Base-by-base conservation (phyloP, 2,113 vertebrate species). In the Passer domesticus region DNA sequence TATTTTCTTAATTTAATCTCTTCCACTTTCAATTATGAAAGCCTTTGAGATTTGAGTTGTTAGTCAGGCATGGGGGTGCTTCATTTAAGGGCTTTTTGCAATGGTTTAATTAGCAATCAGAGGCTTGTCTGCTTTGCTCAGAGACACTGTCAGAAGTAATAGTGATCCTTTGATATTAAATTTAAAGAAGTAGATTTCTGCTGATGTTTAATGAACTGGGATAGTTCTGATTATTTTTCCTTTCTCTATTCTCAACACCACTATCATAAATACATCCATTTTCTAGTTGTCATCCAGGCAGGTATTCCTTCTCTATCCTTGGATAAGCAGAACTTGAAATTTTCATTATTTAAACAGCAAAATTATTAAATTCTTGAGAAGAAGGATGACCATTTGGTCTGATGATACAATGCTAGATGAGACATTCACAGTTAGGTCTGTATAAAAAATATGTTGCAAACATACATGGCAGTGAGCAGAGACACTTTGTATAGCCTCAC, bases 31-130 rank as follows among this genome's bases (percentile, higher is more conserved):
- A 96, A 78, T 95, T 95, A 96, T 35, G 56, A 96, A 96, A 94
- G 85, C 94, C 88, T 96, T 95, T 96, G 96, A 96, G 95, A 96
- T 90, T 63, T 78, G 59, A 88, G 52, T 88, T 96, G 79, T 90
- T 95, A 94, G 84, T 94, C 91, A 95, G 85, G 92, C 93, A 77
- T 56, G 75, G 82, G 78, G 79, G 68, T 91, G 68, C 94, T 92
- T 96, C 30, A 2, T 94, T 96, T 94, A 93, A 92, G 68, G 52
- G 83, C 68, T 91, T 90, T 97, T 94, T 93, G 90, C 85, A 94
- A 53, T 49, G 79, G 79, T 94, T 95, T 97, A 97, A 95, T 95
- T 96, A 95, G 94, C 90, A 95, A 89, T 95, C 93, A 93, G 94
- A 96, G 64, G 68, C 79, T 95, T 80, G 87, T 89, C 79, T 90